Evolutionary conservation across 2,888 invertebrate species (phyloP).

Genomic region (Epirrhoe tristata): DNA sequence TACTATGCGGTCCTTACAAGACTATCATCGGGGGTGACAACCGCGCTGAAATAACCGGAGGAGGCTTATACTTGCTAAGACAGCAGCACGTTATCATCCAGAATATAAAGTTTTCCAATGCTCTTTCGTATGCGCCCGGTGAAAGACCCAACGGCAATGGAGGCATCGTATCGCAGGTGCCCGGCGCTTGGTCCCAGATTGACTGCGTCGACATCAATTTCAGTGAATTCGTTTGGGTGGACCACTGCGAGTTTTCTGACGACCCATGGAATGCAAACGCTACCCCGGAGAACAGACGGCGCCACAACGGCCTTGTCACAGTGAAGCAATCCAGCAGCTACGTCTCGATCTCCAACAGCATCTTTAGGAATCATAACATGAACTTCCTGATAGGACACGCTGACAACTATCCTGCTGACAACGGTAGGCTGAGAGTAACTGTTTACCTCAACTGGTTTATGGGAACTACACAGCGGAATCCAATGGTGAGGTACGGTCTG

Average conservation of each 20-base stretch:
- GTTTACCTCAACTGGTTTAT: slow-evolving; percentile 33
- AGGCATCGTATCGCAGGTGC: slow-evolving; percentile 18
- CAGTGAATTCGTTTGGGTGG: slow-evolving; percentile 24
- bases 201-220: slow-evolving; percentile 18
- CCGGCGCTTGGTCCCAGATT: slow-evolving; percentile 15
- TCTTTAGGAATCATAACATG: slow-evolving; percentile 34
- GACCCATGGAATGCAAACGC: slow-evolving; percentile 27
- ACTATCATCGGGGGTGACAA: slow-evolving; percentile 17
- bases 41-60: slow-evolving; percentile 30
- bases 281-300: slow-evolving; percentile 15
- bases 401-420: slow-evolving; percentile 19
- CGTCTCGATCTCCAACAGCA: slow-evolving; percentile 29
- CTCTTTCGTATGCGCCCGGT: slow-evolving; percentile 20
- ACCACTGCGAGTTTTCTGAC: slow-evolving; percentile 31
- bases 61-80: slow-evolving; percentile 14
- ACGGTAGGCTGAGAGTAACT: slow-evolving; percentile 21
- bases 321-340: slow-evolving; percentile 8
- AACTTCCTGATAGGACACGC: slow-evolving; percentile 28
- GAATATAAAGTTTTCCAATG: slow-evolving; percentile 27
- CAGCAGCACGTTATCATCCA: slow-evolving; percentile 30
- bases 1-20: slow-evolving; percentile 20
- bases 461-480: slow-evolving; percentile 28
- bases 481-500: slow-evolving; percentile 29
- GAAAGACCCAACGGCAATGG: slow-evolving; percentile 32
- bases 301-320: slow-evolving; percentile 28